These are phyloP conservation scores for Passerculus sandwichensis DNA, from an alignment of 2,797 vertebrate species.

Conservation along the genomic window DNA sequence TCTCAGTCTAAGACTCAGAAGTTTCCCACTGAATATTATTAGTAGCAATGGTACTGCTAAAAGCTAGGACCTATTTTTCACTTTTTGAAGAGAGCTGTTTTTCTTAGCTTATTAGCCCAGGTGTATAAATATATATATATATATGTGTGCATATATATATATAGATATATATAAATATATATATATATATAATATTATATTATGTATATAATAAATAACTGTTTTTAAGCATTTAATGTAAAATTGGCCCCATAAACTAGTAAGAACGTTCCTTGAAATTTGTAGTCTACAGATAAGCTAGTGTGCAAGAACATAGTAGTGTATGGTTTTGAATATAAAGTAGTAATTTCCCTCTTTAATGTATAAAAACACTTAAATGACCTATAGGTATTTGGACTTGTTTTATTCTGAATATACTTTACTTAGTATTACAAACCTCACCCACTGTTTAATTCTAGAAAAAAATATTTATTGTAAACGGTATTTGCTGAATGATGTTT, in stretches of 20 bases:
- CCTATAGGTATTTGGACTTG: not conserved
- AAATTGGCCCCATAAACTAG: not conserved
- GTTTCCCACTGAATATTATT: not conserved
- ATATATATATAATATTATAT: too few relatives aligned
- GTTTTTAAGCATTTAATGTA: not conserved
- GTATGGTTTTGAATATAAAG: not conserved
- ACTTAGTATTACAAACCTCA: not conserved
- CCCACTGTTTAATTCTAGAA: not conserved
- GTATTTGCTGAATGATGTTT: not conserved
- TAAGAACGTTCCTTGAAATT: not conserved
- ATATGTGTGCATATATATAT: too few relatives aligned
- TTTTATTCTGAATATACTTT: not conserved
- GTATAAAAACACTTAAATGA: not conserved
- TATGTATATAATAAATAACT: not conserved
- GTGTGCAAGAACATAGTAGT: not conserved
- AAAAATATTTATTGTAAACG: not conserved
- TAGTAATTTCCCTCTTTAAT: not conserved
- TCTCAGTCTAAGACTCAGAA: not conserved
- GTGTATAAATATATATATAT: not conserved
- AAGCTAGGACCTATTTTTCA: not conserved
- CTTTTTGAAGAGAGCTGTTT: not conserved
- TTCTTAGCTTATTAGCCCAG: not conserved
- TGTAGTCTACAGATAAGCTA: not conserved
- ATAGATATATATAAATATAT: too few relatives aligned
- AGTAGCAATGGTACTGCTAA: not conserved